Evolutionary conservation across 2,113 vertebrate species (phyloP).

Genomic region (Peromyscus polionotus): DNA sequence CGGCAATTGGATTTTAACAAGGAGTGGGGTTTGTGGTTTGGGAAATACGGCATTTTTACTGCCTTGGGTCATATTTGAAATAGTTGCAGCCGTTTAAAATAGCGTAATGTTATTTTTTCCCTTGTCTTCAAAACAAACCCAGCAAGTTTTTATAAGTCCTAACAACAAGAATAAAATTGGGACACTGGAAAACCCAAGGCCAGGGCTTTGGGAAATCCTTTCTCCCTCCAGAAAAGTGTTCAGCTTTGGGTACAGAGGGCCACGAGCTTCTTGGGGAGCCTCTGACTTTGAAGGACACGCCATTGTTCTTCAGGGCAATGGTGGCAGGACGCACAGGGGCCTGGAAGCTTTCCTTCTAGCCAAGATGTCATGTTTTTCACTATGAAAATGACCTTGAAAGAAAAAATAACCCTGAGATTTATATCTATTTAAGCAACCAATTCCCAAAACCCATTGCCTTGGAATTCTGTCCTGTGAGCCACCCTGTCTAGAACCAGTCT

Average conservation of each 20-base stretch:
- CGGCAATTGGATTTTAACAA: slow-evolving; percentile 86
- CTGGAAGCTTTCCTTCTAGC: neutral
- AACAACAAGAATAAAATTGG: slow-evolving; percentile 75
- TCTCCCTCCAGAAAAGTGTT: neutral
- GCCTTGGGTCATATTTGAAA: slow-evolving; percentile 85
- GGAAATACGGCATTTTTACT: slow-evolving; percentile 86
- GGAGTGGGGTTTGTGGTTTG: slow-evolving; percentile 88
- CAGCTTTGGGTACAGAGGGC: slow-evolving; percentile 11
- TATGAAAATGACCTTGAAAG: slow-evolving; percentile 63
- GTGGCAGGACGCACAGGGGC: neutral
- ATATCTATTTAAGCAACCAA: slow-evolving; percentile 60
- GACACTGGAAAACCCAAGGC: slow-evolving; percentile 64
- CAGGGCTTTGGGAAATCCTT: slow-evolving; percentile 58
- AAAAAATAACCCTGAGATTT: slow-evolving; percentile 43
- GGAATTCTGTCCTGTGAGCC: slow-evolving; percentile 50
- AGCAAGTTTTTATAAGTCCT: slow-evolving; percentile 74
- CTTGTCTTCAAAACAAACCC: slow-evolving; percentile 81
- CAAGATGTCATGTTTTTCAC: slow-evolving; percentile 15
- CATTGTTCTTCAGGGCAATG: neutral
- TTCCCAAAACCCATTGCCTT: slow-evolving; percentile 41
- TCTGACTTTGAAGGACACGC: neutral
- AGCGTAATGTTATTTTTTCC: slow-evolving; percentile 85
- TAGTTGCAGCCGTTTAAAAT: slow-evolving; percentile 86
- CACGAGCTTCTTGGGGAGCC: neutral
- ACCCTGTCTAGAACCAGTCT: neutral